Evolutionary conservation across 1,140 invertebrate genomes (phyloP), one percentile per base, ranked within the genome.

Genomic region (Hypothenemus hampei): DNA sequence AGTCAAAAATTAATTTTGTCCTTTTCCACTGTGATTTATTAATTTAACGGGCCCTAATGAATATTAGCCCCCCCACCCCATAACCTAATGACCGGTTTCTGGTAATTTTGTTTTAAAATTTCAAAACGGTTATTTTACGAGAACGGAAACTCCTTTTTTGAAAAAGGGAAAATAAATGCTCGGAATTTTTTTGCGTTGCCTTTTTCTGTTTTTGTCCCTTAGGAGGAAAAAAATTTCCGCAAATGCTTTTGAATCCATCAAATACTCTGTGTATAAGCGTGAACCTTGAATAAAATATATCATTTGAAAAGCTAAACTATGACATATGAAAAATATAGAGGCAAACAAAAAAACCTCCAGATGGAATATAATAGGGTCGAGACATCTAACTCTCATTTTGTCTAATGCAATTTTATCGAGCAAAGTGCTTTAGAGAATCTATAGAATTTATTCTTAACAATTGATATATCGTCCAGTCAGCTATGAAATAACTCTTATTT

Each of bases 231-330:
- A 45, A 29, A 29, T 45, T 16, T 45, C n/a, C 13, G 23, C 43
- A 45, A 45, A 45, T 29, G 24, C 24, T 8, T 20, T 16, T 24
- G 19, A 24, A 45, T 45, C 43, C 43, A 45, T 43, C 40, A 43
- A 43, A 43, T 31, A 31, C 40, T 43, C 40, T 43, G 24, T 10
- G 16, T 16, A 45, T 16, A 45, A 29, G 43, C 23, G 24, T 18
- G 31, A 45, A 45, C 31, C 43, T 29, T 29, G 43, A 45, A 45
- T 45, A 45, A 45, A 45, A 45, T 45, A 45, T 45, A 24, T 45
- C 22, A 19, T 21, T 45, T 24, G 13, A 18, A 45, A 45, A 45
- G 7, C 24, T 24, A 26, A 29, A 29, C 24, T 45, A 45, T 45
- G 24, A 45, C 43, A 45, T 15, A 31, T 11, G 43, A 29, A 45